Base-by-base conservation (phyloP, 1,140 invertebrate genomes). In the Harlomillsia oculata region DNA sequence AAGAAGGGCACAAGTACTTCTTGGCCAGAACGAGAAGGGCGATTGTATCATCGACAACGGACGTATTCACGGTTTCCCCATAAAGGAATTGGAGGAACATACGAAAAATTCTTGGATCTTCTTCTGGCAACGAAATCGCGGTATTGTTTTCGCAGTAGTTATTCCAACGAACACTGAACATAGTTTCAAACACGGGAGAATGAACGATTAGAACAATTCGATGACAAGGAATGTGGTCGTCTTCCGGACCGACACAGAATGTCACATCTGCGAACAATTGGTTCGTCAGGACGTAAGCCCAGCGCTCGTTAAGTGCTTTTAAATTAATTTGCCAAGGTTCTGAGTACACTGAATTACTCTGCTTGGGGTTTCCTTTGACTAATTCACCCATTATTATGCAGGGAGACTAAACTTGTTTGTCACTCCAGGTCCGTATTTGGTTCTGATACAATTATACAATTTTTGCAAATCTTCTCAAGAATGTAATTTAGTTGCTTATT, bases 121-220 rank as follows among this genome's bases (percentile, higher is more conserved):
- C 60, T 18, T 62, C 60, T 34, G 60, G 60, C 2, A 62, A 26
- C 11, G 45, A 32, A 48, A 48, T 48, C 45, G 44, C 30, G 32
- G 30, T 34, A 46, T 36, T 52, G 36, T 39, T 26, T 41, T 29
- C 29, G 32, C 13, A 23, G 25, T 23, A 41, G 9, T 40, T 55
- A 34, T 40, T 32, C 44, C 32, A 36, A 11, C 40, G 43, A 44
- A 23, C 20, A 40, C 56, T 55, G 20, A 62, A 28, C 60, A 62
- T 62, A 25, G 60, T 54, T 26, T 62, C 60, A 59, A 62, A 62
- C 2, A 62, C 60, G 0, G 60, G 60, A 0, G 60, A 62, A 59
- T 62, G 32, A 41, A 62, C 32, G 30, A 62, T 50, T 8, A 62
- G 52, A n/a, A 62, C 16, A 20, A 62, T 55, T 20, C 46, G 39